Conservation (phyloP, 2,113 vertebrate species). For the Psilopogon haemacephalus region DNA sequence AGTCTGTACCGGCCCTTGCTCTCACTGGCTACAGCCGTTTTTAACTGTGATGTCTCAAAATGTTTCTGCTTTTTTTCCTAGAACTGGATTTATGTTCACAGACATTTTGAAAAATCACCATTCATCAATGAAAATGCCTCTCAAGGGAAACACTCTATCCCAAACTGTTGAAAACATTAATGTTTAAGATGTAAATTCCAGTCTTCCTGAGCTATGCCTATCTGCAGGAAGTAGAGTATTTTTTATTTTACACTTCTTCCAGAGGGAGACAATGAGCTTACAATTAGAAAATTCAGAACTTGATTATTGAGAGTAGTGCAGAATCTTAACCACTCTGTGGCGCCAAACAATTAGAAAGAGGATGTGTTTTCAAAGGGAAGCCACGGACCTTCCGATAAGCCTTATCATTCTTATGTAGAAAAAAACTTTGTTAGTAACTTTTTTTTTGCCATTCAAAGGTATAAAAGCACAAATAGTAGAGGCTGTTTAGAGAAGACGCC, state of each 20-base stretch:
- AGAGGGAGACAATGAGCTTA: not conserved
- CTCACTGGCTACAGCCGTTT: not conserved
- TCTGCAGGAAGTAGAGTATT: not conserved
- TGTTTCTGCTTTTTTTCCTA: not conserved
- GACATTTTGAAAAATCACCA: not conserved
- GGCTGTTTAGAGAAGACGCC: not conserved
- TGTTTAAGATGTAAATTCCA: not conserved
- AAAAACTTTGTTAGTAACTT: not conserved
- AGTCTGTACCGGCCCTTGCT: not conserved
- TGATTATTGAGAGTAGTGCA: conserved; percentile 5
- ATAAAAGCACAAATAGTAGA: not conserved
- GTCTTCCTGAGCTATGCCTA: not conserved
- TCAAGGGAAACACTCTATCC: not conserved
- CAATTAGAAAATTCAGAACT: not conserved
- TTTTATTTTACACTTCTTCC: not conserved
- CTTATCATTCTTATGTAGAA: not conserved
- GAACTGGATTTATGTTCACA: not conserved
- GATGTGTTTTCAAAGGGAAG: not conserved
- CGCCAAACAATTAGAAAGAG: conserved; percentile 60
- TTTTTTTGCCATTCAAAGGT: not conserved
- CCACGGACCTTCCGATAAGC: not conserved
- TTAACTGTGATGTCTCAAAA: not conserved
- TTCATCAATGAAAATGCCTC: not conserved
- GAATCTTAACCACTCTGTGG: conserved; percentile 59
- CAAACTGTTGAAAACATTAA: not conserved